Conservation (phyloP, 2,888 invertebrate genomes). For the Spilarctia lutea region DNA sequence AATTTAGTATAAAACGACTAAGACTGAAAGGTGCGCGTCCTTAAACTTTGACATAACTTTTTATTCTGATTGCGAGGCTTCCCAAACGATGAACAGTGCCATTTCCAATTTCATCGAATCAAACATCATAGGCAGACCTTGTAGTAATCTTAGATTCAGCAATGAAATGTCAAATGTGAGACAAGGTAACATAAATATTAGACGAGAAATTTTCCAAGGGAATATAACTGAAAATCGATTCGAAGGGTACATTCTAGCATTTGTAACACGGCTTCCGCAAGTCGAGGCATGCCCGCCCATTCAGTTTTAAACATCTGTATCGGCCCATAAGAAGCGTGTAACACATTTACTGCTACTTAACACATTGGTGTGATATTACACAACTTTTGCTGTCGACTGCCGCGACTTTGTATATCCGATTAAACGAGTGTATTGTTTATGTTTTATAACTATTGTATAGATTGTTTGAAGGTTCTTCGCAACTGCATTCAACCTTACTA, state of each 20-base stretch:
- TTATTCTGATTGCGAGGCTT: background rate
- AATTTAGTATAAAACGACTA: background rate
- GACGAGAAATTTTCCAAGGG: slow-evolving; percentile 24
- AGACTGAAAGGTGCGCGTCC: background rate
- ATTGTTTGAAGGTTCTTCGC: slow-evolving; percentile 20
- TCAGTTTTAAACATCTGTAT: slow-evolving; percentile 53
- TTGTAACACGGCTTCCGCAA: slow-evolving; percentile 35
- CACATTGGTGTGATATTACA: slow-evolving; percentile 78
- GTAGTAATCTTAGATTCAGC: background rate
- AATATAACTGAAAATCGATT: slow-evolving; percentile 47
- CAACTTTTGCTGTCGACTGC: slow-evolving; percentile 65
- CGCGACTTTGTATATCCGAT: slow-evolving; percentile 50
- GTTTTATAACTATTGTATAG: slow-evolving; percentile 24
- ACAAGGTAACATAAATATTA: slow-evolving; percentile 3
- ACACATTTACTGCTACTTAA: slow-evolving; percentile 66
- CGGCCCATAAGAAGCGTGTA: slow-evolving; percentile 53
- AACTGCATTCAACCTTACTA: slow-evolving; percentile 5
- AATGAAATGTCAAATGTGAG: slow-evolving; percentile 8
- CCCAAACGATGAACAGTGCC: background rate
- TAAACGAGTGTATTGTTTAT: slow-evolving; percentile 42
- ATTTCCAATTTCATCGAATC: background rate
- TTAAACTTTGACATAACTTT: background rate
- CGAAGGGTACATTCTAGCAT: slow-evolving; percentile 26
- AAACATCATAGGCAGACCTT: background rate
- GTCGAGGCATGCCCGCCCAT: slow-evolving; percentile 48